A percentile compares a stretch with the other conserved stretches of the same genome.
phyloP scores from a whole-genome alignment of 2,888 invertebrate genomes.

The Choreutis nemorana region DNA sequence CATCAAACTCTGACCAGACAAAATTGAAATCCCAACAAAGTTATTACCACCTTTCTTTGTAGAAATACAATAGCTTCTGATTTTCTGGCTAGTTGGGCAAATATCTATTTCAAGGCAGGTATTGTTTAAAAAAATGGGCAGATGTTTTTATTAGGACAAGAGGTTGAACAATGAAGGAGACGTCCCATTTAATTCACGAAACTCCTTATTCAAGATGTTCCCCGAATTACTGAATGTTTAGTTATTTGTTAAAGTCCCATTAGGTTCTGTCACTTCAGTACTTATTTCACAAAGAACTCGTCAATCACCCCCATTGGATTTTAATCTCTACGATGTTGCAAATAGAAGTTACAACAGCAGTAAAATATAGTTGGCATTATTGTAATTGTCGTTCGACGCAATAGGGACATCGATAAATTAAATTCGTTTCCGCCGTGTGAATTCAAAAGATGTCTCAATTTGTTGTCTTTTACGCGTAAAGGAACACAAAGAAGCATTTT shows the following conservation, averaged over 20 bases:
- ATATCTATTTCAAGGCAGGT: constrained; percentile 52
- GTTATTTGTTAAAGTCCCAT: constrained; percentile 64
- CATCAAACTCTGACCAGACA: too few species aligned
- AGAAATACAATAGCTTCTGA: constrained; percentile 45
- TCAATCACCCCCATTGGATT: constrained; percentile 10
- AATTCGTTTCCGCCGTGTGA: constrained; percentile 60
- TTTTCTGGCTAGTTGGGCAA: constrained; percentile 64
- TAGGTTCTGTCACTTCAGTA: constrained; percentile 55
- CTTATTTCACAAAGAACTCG: constrained; percentile 22
- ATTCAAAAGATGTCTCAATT: constrained; percentile 58
- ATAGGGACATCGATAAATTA: constrained; percentile 61
- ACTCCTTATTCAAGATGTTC: constrained; percentile 57
- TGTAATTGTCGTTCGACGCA: constrained; percentile 53
- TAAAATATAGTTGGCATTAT: constrained; percentile 19
- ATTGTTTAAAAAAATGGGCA: constrained; percentile 43
- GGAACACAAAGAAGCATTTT: too few species aligned
- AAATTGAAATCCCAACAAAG: constrained; percentile 36
- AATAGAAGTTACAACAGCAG: constrained; percentile 14
- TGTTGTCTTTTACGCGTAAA: constrained; percentile 44
- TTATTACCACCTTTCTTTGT: constrained; percentile 30
- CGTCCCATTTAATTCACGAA: constrained; percentile 48
- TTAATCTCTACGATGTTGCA: constrained; percentile 12
- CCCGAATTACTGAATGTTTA: constrained; percentile 61
- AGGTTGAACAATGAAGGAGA: constrained; percentile 36
- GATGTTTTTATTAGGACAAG: constrained; percentile 50